Evolutionary conservation across 2,797 vertebrate species (phyloP), one percentile per base, ranked within the genome.

Genomic region (Crocodylus rhombifer): DNA sequence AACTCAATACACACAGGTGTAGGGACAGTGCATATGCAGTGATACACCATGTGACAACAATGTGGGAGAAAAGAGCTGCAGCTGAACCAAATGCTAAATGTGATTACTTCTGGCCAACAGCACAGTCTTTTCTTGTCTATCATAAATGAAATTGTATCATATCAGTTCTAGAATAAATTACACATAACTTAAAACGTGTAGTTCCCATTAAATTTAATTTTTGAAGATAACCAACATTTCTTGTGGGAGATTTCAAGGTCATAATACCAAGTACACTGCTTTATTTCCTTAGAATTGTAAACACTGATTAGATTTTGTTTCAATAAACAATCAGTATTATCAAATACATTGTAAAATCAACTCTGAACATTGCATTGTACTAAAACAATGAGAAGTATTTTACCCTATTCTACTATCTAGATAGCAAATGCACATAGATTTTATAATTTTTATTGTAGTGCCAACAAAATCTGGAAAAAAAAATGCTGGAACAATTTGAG

Each of bases 71-170:
- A 55, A 92, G 82, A 80, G 64, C 61, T 42, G 21, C 84, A 86
- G 80, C 58, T 61, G 36, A 9, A 42, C 82, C 30, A 86, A 92
- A 89, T 90, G 62, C 33, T 64, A 83, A 92, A 82, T 92, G 81
- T 80, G 87, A 5, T 62, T 21, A 6, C 11, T 6, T 23, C 42
- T 89, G 78, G 58, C 64, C 93, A 25, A 73, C 61, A 0, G 1
- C 26, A n/a, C 36, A 57, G 6, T 78, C 15, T 28, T 15, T 69
- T 56, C 1, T 28, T 64, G 25, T 25, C 42, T 83, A 87, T 89
- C 17, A 36, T 62, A n/a, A 77, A 30, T 33, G 10, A 5, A 65
- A 20, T 25, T 5, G 2, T 65, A 9, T 42, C 80, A 79, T 42
- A 84, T 4, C 1, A 80, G 33, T 2, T 26, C 3, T 30, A 25